Evolutionary conservation across 2,113 vertebrate genomes (phyloP), one percentile per base, ranked within the genome.

Genomic region (Stegostoma tigrinum): DNA sequence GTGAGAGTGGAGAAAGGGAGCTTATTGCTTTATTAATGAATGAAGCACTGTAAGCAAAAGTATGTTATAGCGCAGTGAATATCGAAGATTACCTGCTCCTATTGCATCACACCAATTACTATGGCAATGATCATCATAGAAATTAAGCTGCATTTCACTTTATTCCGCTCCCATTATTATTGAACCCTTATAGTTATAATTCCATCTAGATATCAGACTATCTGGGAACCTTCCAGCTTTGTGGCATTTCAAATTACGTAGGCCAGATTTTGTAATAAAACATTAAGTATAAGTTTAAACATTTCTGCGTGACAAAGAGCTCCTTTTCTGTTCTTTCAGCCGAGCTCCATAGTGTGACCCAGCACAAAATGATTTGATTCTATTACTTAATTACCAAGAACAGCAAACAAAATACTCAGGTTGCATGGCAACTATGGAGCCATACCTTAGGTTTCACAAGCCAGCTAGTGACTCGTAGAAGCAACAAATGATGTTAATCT

Each of bases 371-470:
- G 94, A 75, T 95, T 42, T 95, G 94, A 95, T 95, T 95, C 42
- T 45, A 95, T 95, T 95, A 95, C 42, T 72, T 72, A 95, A 72
- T 95, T 95, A 95, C 67, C 67, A 95, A 95, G 66, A 95, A 95
- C 38, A 95, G 94, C 67, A 95, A 95, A 95, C 45, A 75, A 52
- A 95, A 70, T 72, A 72, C 45, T 95, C 24, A 8, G 38, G 94
- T 95, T 95, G 67, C 94, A 48, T 48, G 45, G 87, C 87, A 90
- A 61, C 55, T 30, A 61, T 5, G 10, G 55, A 61, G 87, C 61
- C 48, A 70, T 52, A 95, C 67, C n/a, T 12, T 75, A 2, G 67
- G 45, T 34, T 52, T 72, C 42, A 95, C 38, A 72, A 52, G 94
- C 34, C 24, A n/a, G 68, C 42, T 52, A 34, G 38, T 83, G 80